Conservation (phyloP, 2,797 vertebrate species). For the Lacerta agilis region DNA sequence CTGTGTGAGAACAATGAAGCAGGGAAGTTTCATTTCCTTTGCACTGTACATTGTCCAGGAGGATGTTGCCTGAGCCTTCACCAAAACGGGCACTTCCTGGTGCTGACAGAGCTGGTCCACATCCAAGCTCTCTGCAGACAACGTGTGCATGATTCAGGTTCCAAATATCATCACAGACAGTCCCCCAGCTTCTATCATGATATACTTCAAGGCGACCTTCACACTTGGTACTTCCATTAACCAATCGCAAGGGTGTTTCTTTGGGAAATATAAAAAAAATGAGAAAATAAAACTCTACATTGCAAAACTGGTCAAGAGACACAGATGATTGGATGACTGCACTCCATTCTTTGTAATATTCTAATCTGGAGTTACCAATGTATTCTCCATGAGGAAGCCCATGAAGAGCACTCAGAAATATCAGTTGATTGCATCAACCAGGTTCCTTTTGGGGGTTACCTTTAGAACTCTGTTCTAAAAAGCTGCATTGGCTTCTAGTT, state of each 20-base stretch:
- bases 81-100: constrained; percentile 36
- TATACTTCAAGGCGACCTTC: neutral
- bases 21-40: constrained; percentile 76
- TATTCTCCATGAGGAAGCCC: too few species aligned
- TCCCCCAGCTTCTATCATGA: neutral
- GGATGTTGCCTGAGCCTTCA: constrained; percentile 22
- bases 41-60: constrained; percentile 69
- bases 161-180: neutral
- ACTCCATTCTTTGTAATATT: too few species aligned
- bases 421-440: too few species aligned
- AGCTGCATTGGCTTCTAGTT: too few species aligned
- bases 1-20: neutral
- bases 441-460: too few species aligned
- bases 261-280: neutral
- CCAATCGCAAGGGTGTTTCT: neutral
- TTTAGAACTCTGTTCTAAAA: too few species aligned
- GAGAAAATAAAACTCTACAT: neutral
- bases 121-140: neutral
- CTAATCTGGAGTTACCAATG: too few species aligned
- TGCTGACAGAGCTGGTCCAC: neutral
- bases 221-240: neutral
- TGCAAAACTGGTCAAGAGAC: too few species aligned
- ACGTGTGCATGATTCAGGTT: neutral
- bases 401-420: too few species aligned
- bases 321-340: too few species aligned